Evolutionary conservation across 1,140 invertebrate species (phyloP).

Genomic region (Saccostrea glomerata): DNA sequence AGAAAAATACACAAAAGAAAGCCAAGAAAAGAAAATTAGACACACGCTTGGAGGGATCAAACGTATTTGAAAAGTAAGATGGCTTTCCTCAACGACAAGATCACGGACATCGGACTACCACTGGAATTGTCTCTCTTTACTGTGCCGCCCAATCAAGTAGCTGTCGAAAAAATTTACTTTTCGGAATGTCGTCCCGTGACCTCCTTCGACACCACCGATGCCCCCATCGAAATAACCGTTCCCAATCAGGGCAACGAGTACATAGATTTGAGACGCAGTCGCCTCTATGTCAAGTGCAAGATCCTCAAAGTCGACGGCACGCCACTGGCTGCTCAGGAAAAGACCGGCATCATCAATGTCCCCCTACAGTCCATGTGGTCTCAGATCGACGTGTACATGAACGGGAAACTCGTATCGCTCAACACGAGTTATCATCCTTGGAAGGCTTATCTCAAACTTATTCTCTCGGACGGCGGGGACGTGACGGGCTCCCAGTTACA

Average conservation of each 20-base stretch:
- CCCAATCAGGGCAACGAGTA: constrained; percentile 44
- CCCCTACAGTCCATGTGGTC: constrained; percentile 43
- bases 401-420: constrained; percentile 42
- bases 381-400: constrained; percentile 50
- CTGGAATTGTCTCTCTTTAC: constrained; percentile 46
- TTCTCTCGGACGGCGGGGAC: constrained; percentile 39
- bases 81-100: constrained; percentile 44
- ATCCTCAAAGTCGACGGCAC: constrained; percentile 45
- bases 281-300: constrained; percentile 42
- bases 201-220: neutral
- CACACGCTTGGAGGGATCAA: neutral
- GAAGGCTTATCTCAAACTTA: constrained; percentile 45
- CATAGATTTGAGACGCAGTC: constrained; percentile 48
- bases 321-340: constrained; percentile 39
- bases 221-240: constrained; percentile 51
- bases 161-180: constrained; percentile 45
- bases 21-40: neutral
- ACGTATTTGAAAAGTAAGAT: constrained; percentile 23
- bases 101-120: constrained; percentile 41
- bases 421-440: constrained; percentile 47
- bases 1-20: constrained; percentile 3
- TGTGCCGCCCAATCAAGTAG: constrained; percentile 48
- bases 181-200: constrained; percentile 47
- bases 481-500: constrained; percentile 38
- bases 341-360: constrained; percentile 46